Evolutionary conservation across 2,888 invertebrate species (phyloP).

Genomic region (Orchesellides sinensis): DNA sequence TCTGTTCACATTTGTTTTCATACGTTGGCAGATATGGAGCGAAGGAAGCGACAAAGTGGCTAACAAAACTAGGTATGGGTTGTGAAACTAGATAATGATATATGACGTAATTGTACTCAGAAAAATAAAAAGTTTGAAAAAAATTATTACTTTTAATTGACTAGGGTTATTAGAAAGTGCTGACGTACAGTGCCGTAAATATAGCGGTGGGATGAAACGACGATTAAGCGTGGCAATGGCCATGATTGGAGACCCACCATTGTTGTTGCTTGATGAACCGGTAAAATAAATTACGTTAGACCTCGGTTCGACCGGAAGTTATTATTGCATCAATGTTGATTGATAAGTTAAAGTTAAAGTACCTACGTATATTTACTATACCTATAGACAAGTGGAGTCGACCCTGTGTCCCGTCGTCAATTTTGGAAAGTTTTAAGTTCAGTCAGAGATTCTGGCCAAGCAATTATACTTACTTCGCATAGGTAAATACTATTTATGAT

Average conservation of each 20-base stretch:
- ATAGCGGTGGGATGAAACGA: constrained; percentile 88
- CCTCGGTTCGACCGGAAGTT: too few species aligned
- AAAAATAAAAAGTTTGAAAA: too few species aligned
- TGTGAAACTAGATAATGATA: neutral
- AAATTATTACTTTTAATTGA: too few species aligned
- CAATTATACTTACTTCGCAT: constrained; percentile 84
- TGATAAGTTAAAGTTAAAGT: too few species aligned
- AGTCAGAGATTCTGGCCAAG: constrained; percentile 79
- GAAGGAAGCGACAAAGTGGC: constrained; percentile 68
- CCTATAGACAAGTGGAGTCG: constrained; percentile 79
- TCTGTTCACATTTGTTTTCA: too few species aligned
- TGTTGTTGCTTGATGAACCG: constrained; percentile 86
- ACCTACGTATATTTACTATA: neutral
- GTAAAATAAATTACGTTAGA: constrained; percentile 18
- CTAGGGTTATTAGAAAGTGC: constrained; percentile 68
- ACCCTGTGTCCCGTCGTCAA: constrained; percentile 83
- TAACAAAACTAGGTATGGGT: constrained; percentile 65
- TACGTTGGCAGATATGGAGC: constrained; percentile 35
- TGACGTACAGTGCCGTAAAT: constrained; percentile 76
- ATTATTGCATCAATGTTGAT: too few species aligned
- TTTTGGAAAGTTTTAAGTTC: constrained; percentile 82
- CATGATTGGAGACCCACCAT: constrained; percentile 83
- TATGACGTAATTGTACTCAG: neutral
- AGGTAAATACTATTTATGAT: constrained; percentile 78
- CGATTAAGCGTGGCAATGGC: constrained; percentile 87